phyloP scores from a whole-genome alignment of 2,888 invertebrate genomes.

The Erebia ligea region DNA sequence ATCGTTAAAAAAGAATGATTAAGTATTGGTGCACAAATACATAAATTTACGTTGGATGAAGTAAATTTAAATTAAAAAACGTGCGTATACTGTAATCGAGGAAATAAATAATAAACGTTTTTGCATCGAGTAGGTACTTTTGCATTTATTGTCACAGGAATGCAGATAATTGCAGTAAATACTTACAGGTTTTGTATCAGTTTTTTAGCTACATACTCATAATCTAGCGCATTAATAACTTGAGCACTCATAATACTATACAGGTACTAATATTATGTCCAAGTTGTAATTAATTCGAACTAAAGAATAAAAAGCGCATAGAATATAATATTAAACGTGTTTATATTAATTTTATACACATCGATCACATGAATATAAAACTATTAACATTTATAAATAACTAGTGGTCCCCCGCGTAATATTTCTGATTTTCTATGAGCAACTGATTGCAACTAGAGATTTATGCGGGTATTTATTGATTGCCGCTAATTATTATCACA shows the following conservation, averaged over 20 bases:
- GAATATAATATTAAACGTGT: slow-evolving; percentile 31
- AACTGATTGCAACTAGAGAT: no score
- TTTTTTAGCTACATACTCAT: slow-evolving; percentile 38
- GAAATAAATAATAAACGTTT: slow-evolving; percentile 38
- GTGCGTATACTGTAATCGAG: slow-evolving; percentile 29
- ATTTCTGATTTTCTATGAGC: no score
- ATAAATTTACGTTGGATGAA: slow-evolving; percentile 12
- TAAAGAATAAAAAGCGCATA: slow-evolving; percentile 35
- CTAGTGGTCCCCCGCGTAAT: background rate
- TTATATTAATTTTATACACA: slow-evolving; percentile 11
- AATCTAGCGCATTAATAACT: slow-evolving; percentile 24
- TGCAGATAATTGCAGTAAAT: slow-evolving; percentile 45
- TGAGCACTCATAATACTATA: slow-evolving; percentile 2
- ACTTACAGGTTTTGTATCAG: slow-evolving; percentile 37
- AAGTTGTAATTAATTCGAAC: slow-evolving; percentile 27
- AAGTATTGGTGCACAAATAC: background rate
- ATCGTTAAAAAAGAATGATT: background rate
- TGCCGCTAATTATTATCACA: background rate
- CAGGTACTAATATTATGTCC: slow-evolving; percentile 4
- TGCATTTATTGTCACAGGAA: slow-evolving; percentile 42
- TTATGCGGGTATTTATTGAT: no score
- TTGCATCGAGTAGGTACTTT: slow-evolving; percentile 31
- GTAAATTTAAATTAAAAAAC: slow-evolving; percentile 31
- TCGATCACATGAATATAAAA: slow-evolving; percentile 28
- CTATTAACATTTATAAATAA: slow-evolving; percentile 23